Percentiles rank a stretch among this genome's conserved stretches.
Evolutionary conservation across 2,113 vertebrate genomes (phyloP).

Genomic region (Aplodontia rufa): DNA sequence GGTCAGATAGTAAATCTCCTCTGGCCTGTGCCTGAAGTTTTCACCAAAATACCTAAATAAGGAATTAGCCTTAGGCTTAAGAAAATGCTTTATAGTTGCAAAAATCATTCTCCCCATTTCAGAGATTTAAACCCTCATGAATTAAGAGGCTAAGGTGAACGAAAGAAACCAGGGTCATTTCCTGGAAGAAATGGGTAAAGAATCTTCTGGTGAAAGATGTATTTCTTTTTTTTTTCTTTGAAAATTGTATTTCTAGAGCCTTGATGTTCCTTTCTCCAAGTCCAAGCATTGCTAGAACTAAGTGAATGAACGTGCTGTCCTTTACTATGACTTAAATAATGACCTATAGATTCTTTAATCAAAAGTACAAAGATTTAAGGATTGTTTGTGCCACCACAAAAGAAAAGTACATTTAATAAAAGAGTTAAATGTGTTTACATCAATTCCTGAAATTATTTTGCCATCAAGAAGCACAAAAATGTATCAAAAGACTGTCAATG

Average conservation of each 20-base stretch:
- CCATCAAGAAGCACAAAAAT: not conserved
- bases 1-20: not conserved
- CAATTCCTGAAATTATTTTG: not conserved
- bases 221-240: not conserved
- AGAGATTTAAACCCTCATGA: not conserved
- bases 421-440: not conserved
- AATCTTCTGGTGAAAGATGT: not conserved
- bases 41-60: not conserved
- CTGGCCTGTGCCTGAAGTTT: not conserved
- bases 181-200: not conserved
- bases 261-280: not conserved
- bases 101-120: not conserved
- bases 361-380: not conserved
- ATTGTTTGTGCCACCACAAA: not conserved
- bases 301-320: not conserved
- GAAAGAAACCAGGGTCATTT: not conserved
- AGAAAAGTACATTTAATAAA: not conserved
- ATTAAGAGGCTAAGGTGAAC: not conserved
- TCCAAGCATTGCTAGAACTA: not conserved
- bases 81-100: not conserved
- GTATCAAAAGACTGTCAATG: not conserved
- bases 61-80: not conserved
- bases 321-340: not conserved
- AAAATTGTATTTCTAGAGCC: no score
- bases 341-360: not conserved